These are phyloP conservation scores for Eulimnadia texana DNA, from an alignment of 1,140 invertebrate genomes.

Conservation along the genomic window DNA sequence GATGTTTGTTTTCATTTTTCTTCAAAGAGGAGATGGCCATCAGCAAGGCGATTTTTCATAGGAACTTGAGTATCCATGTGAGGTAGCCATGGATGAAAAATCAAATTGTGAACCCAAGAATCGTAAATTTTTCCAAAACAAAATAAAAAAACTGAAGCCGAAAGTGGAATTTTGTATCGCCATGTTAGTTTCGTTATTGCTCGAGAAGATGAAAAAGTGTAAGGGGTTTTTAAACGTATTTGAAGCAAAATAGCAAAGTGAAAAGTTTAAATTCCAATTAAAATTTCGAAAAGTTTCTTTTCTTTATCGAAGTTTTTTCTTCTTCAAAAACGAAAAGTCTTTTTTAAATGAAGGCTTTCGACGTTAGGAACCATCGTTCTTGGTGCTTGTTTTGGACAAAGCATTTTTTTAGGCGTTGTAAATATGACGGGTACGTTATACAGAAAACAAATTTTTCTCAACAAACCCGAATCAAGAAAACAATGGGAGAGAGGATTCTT, in stretches of 20 bases:
- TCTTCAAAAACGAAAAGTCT: background rate
- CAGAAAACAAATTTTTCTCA: too few relatives aligned
- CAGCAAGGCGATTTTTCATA: slow-evolving; percentile 14
- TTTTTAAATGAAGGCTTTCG: slow-evolving; percentile 15
- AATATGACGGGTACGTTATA: slow-evolving; percentile 6
- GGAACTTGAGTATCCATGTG: slow-evolving; percentile 18
- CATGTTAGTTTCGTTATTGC: too few relatives aligned
- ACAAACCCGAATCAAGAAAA: too few relatives aligned
- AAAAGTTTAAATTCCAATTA: too few relatives aligned
- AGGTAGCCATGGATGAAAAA: slow-evolving; percentile 14
- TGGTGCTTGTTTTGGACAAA: slow-evolving; percentile 16
- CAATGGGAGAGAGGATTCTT: background rate
- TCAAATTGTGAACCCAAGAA: too few relatives aligned
- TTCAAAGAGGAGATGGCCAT: background rate
- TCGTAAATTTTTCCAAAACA: too few relatives aligned
- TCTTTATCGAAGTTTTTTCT: background rate
- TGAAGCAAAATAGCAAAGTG: background rate
- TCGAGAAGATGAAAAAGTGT: too few relatives aligned
- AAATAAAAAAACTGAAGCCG: too few relatives aligned
- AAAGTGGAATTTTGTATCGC: too few relatives aligned
- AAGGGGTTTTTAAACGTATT: too few relatives aligned
- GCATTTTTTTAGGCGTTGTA: slow-evolving; percentile 13
- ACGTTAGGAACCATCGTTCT: slow-evolving; percentile 16
- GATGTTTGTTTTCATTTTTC: background rate
- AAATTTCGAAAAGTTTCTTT: too few relatives aligned